Base-by-base conservation (phyloP, 2,888 invertebrate genomes). In the Brachypalpus laphriformis region DNA sequence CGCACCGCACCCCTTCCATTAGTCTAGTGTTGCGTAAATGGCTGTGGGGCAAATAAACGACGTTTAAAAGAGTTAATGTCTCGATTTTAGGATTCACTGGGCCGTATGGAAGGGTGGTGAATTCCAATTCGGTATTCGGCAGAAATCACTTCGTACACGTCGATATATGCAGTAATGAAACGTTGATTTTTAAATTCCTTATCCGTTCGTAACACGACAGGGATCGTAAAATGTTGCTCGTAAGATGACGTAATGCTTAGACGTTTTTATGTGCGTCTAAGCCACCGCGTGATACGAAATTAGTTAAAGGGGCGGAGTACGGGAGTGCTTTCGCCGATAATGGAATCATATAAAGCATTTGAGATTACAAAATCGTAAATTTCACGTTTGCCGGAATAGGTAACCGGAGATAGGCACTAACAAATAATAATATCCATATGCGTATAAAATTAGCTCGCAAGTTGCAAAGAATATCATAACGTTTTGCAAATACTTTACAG, bases 1-100 rank as follows among this genome's bases (percentile, higher is more conserved):
- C 22, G 20, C 45, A 54, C 9, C 25, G 7, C 49, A 28, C 65
- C 66, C 66, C 47, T 34, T n/a, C 34, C 49, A 25, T 18, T n/a
- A 42, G 47, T 51, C 47, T 57, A 22, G 45, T 56, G 11, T n/a
- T 63, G 31, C n/a, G 45, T 42, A 45, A 45, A 56, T 45, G 22
- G 22, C 16, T 66, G 47, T 16, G 31, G 22, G 37, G 37, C 40
- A 76, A 82, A 54, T 54, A 71, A 76, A 77, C 40, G 54, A 47
- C 76, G 51, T 76, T 76, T 59, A 76, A 65, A 78, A 72, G 63
- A 63, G 63, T 71, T 63, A 65, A 76, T 70, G 71, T 76, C 65
- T 65, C 56, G 71, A 76, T 71, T 65, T 71, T 45, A 42, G 37
- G 65, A 71, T 47, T 54, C 81, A 81, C 37, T 63, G 63, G 37